Evolutionary conservation across 2,113 vertebrate genomes (phyloP).

Genomic region (Coptodon rendalli): DNA sequence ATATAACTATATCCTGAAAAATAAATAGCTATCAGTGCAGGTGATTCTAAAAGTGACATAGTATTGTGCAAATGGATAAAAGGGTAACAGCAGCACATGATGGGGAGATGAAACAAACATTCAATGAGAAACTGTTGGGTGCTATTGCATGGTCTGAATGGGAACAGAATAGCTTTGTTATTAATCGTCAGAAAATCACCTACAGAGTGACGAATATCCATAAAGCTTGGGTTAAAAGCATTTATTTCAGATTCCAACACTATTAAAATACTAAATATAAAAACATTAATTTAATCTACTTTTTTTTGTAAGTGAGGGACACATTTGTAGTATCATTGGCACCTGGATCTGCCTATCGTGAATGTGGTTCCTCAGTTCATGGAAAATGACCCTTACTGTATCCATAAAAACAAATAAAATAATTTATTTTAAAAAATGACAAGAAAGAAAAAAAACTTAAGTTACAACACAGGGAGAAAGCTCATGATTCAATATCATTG

Average conservation of each 20-base stretch:
- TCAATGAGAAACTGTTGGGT: too few species aligned
- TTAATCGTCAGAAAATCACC: too few species aligned
- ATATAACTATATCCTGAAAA: too few species aligned
- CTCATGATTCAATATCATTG: neutral
- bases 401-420: neutral
- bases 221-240: neutral
- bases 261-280: neutral
- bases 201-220: neutral
- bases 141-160: too few species aligned
- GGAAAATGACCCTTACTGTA: neutral
- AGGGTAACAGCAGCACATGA: too few species aligned
- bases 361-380: neutral
- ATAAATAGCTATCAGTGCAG: too few species aligned
- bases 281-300: neutral
- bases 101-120: too few species aligned
- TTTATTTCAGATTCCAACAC: neutral
- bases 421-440: neutral
- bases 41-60: too few species aligned
- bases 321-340: neutral
- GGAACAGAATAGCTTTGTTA: too few species aligned
- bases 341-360: neutral
- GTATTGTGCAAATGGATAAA: too few species aligned
- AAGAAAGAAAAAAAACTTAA: neutral
- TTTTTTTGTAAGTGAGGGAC: neutral
- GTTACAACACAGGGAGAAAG: neutral